Percentiles rank a stretch among this genome's conserved stretches.
phyloP scores from a whole-genome alignment of 2,113 vertebrate species.

The Dicentrarchus labrax region DNA sequence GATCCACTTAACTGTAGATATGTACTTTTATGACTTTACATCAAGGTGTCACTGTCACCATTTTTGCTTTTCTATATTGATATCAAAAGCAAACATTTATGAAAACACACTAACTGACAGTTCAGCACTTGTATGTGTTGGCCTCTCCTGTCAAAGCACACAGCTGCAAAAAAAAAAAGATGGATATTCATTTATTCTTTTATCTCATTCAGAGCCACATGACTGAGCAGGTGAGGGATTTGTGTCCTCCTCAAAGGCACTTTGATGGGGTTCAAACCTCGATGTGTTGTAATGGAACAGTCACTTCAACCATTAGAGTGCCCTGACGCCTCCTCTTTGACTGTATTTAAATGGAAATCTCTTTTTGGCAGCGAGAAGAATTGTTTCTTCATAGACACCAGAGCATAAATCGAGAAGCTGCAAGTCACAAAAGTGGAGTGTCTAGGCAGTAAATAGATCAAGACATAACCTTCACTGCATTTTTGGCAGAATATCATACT shows the following conservation, averaged over 20 bases:
- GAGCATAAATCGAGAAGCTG: constrained; percentile 41
- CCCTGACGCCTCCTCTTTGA: constrained; percentile 20
- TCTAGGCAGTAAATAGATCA: constrained; percentile 64
- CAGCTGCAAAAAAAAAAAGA: constrained; percentile 20
- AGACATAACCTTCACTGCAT: constrained; percentile 64
- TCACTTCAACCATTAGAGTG: constrained; percentile 1
- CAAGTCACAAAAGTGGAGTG: constrained; percentile 36
- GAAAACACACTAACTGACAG: constrained; percentile 4
- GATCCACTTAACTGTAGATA: constrained; percentile 20
- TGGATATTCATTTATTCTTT: constrained; percentile 20
- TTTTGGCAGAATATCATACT: constrained; percentile 65
- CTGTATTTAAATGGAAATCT: constrained; percentile 46
- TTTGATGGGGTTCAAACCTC: constrained; percentile 44
- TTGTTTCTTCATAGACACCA: constrained; percentile 37
- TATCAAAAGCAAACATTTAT: constrained; percentile 14
- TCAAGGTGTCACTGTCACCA: constrained; percentile 12
- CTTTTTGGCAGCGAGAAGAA: constrained; percentile 16
- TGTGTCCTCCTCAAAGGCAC: constrained; percentile 29
- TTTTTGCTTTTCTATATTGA: constrained; percentile 3
- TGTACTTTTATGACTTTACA: constrained; percentile 10
- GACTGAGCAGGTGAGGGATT: constrained; percentile 43
- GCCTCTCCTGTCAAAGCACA: background rate
- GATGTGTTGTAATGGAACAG: constrained; percentile 24
- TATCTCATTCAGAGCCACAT: constrained; percentile 39
- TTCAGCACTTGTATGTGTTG: background rate